These are phyloP conservation scores for Vulpes lagopus DNA, from an alignment of 2,113 vertebrate genomes.

Conservation along the genomic window DNA sequence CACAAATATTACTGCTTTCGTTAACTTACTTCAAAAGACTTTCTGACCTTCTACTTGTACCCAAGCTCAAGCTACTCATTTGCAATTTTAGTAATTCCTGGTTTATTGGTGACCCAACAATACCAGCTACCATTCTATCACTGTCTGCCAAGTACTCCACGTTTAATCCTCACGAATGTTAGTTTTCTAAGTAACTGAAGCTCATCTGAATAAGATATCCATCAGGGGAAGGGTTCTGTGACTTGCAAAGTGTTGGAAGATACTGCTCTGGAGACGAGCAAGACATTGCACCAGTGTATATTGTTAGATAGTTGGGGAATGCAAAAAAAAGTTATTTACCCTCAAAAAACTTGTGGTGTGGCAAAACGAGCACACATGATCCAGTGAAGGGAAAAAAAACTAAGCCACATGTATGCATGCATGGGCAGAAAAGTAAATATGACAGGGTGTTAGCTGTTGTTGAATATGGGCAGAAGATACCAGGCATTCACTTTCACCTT, in stretches of 20 bases:
- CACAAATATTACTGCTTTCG: constrained; percentile 50
- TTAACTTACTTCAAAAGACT: constrained; percentile 41
- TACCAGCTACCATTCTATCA: neutral
- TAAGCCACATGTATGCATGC: neutral
- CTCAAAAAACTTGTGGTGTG: neutral
- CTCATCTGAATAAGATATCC: neutral
- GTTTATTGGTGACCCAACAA: neutral
- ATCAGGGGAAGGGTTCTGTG: neutral
- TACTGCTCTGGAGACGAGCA: neutral
- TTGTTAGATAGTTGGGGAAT: neutral
- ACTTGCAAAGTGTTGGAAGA: neutral
- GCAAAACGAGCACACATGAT: neutral
- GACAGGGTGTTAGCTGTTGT: neutral
- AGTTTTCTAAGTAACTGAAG: neutral
- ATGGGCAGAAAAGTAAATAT: neutral
- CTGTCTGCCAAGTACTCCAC: neutral
- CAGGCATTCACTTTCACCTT: neutral
- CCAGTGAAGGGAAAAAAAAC: neutral
- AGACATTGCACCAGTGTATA: neutral
- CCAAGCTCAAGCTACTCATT: neutral
- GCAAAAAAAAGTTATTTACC: neutral
- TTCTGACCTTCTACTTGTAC: neutral
- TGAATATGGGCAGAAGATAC: neutral
- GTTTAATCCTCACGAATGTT: neutral
- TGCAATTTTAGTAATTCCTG: neutral